Base-by-base conservation (phyloP, 2,113 vertebrate genomes). In the Hystrix cristata region DNA sequence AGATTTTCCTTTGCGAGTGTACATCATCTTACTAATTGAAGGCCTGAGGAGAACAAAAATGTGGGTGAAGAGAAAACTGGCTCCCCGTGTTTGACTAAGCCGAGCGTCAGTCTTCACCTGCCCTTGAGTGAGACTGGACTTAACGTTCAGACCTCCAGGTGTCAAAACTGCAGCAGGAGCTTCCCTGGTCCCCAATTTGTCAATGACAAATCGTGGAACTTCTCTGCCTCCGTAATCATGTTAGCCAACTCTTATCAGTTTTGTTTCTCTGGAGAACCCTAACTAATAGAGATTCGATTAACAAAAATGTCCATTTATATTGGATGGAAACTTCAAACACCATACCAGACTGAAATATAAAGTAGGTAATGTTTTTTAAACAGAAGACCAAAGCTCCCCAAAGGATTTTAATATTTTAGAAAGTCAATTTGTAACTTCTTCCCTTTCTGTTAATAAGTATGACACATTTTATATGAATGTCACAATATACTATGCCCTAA, bases 351-450 rank as follows among this genome's bases (percentile, higher is more conserved):
- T 86, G 11, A 93, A 89, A 7, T 62, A 91, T 93, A 59, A 95
- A 82, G 10, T 57, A 59, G 34, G 14, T 34, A 90, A 34, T 85
- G 60, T 34, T 76, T 88, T 71, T 83, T 84, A 82, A 67, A 51
- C 29, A 96, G 27, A 82, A 91, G 23, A 86, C 48, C 43, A 60
- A 64, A 72, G n/a, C 72, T 94, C 14, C 19, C n/a, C 51, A 46
- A 69, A 72, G 55, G 31, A 0, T 91, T 87, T 87, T 84, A 81
- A 81, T 95, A 96, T 90, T 95, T 91, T 51, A 82, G 27, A 55
- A 60, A 80, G 91, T 94, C 5, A 48, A 60, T 74, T 95, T 90
- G 9, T 90, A 62, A 65, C 90, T 95, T 94, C 25, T 96, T 87
- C 53, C 69, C 4, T 74, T 92, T 93, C 83, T 91, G 7, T 65